Evolutionary conservation across 2,113 vertebrate genomes (phyloP), one percentile per base, ranked within the genome.

Genomic region (Rousettus leschenaultii): DNA sequence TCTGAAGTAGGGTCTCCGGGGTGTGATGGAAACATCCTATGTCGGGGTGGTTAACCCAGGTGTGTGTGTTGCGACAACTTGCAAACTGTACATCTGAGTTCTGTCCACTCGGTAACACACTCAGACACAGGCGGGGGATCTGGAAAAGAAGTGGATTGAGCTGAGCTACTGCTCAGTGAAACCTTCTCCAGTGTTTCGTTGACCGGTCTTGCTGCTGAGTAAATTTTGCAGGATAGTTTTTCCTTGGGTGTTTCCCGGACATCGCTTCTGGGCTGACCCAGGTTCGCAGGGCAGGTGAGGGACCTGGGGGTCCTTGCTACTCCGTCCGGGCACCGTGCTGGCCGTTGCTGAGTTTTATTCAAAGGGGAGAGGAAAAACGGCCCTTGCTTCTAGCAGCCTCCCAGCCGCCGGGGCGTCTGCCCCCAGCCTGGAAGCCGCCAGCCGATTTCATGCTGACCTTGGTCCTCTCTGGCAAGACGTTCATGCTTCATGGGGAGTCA

Each of bases 381-480:
- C 24, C n/a, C 40, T 35, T 5, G 22, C 18, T 33, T 38, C 83
- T 63, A 1, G 51, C 35, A 48, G 16, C 48, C 9, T 22, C 70
- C 48, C 40, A 7, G 5, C 70, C 13, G 19, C 63, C 6, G 12
- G 30, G 40, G 35, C 38, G 43, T 59, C 43, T 48, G 13, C 35
- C 0, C 0, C 40, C 0, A 1, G 43, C 28, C n/a, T 48, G 19
- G 28, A n/a, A 40, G 15, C 9, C 48, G 40, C 74, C 48, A 33
- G 33, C 40, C 84, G 28, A 6, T 48, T 55, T 63, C 43, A n/a
- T 15, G 24, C 6, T 3, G 45, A 80, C 77, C 45, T 66, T 38
- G 77, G 40, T 63, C 53, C 53, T 19, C 70, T 71, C 90, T 45
- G 66, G 78, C 55, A 48, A 35, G 55, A 40, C 26, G 12, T 57